Percentiles rank a stretch among this genome's conserved stretches.
Evolutionary conservation across 2,888 invertebrate species (phyloP).

Genomic region (Acronicta psi): DNA sequence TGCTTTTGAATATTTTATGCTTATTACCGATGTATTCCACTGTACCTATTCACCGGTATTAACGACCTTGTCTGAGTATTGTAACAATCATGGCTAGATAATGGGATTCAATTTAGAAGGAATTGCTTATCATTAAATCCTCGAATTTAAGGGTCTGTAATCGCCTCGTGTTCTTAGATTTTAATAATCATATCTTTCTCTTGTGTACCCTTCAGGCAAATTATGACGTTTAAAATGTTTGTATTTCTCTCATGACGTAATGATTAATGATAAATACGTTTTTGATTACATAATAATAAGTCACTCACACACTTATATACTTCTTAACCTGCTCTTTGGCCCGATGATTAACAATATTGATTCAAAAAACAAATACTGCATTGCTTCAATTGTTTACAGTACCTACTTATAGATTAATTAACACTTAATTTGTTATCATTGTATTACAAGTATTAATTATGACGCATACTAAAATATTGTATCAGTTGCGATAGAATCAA

Average conservation of each 20-base stretch:
- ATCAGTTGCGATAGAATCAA: slow-evolving; percentile 12
- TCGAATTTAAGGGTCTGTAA: slow-evolving; percentile 60
- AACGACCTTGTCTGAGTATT: slow-evolving; percentile 1
- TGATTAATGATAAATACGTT: slow-evolving; percentile 76
- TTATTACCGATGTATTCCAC: too few species aligned
- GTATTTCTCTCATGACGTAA: slow-evolving; percentile 74
- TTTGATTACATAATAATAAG: slow-evolving; percentile 78
- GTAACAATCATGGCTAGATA: slow-evolving; percentile 18
- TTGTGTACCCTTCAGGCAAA: slow-evolving; percentile 71
- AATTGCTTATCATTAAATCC: slow-evolving; percentile 25
- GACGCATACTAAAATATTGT: neutral
- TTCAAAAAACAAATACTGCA: too few species aligned
- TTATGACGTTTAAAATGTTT: slow-evolving; percentile 74
- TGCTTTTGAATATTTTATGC: slow-evolving; percentile 3
- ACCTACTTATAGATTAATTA: slow-evolving; percentile 14
- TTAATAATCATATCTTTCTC: slow-evolving; percentile 60
- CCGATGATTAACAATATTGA: too few species aligned
- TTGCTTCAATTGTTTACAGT: neutral
- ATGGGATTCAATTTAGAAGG: slow-evolving; percentile 25
- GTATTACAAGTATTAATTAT: slow-evolving; percentile 24
- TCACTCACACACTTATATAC: slow-evolving; percentile 58
- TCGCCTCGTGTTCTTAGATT: slow-evolving; percentile 65
- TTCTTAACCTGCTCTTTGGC: too few species aligned
- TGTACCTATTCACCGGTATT: neutral
- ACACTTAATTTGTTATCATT: slow-evolving; percentile 23